Base-by-base conservation (phyloP, 2,888 invertebrate genomes). In the Melinopterus prodromus region DNA sequence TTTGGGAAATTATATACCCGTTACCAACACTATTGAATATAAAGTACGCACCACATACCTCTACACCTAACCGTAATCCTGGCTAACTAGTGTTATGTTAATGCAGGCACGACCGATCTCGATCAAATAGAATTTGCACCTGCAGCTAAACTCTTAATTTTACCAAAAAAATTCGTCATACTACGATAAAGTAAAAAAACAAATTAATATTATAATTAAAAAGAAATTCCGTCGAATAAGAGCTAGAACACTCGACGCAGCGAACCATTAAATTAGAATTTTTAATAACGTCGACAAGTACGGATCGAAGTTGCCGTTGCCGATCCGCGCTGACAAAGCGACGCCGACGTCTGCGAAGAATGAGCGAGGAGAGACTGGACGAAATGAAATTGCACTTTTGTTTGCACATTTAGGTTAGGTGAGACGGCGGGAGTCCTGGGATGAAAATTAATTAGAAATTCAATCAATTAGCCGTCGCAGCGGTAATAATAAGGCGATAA, bases 341-440 rank as follows among this genome's bases (percentile, higher is more conserved):
- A 53, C 53, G 53, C 12, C 53, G 53, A 53, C 53, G 53, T 53
- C 53, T 53, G 53, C 9, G 53, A 53, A 53, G 53, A 53, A 53
- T 53, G 53, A 53, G 53, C 53, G 53, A 53, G 53, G 12, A 53
- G 53, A 4, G 53, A 53, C 53, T 53, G 53, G 12, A 53, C 53
- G 53, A 53, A 53, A 53, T 53, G 53, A 53, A 53, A 53, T 53
- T 53, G 53, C 53, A 53, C 53, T 53, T 53, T 53, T 53, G 53
- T 53, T 53, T 53, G 53, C 53, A 53, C 53, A 53, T 53, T 53
- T 53, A 53, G 53, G 53, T 7, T 53, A 53, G 53, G 53, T 53
- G 53, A 53, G 53, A 53, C 53, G 12, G 12, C 7, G 7, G 7
- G 53, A 53, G 53, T 9, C 53, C 53, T 12, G 53, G 12, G 53